Conservation (phyloP, 2,113 vertebrate genomes). For the Aramus guarauna region DNA sequence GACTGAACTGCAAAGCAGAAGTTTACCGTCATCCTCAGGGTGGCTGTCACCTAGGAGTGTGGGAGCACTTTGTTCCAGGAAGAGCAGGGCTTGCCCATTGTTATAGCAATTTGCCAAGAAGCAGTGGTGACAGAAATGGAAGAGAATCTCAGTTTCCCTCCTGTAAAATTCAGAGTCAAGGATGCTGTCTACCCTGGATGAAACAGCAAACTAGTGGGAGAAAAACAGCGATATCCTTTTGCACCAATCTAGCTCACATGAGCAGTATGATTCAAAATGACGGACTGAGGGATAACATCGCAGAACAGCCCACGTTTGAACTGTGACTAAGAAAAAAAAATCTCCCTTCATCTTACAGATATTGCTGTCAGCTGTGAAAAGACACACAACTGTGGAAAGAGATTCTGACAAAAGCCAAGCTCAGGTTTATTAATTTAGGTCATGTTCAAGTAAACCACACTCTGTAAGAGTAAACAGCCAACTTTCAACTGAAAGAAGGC, state of each 20-base stretch:
- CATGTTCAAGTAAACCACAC: not conserved
- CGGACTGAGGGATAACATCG: not conserved
- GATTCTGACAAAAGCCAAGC: not conserved
- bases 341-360: not conserved
- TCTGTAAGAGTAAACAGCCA: not conserved
- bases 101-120: not conserved
- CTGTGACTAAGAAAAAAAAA: not conserved
- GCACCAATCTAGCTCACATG: rapidly evolving
- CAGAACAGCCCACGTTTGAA: rapidly evolving
- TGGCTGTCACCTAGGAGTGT: not conserved
- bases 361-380: not conserved
- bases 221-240: not conserved
- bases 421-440: not conserved
- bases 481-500: not conserved
- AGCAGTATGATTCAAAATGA: not conserved
- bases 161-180: not conserved
- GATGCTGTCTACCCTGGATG: not conserved
- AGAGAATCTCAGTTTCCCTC: not conserved
- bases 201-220: not conserved
- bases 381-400: rapidly evolving
- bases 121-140: rapidly evolving
- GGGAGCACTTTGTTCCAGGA: not conserved
- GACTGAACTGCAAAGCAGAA: not conserved
- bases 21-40: not conserved
- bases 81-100: not conserved